These are phyloP conservation scores for Bellardia pandia DNA, from an alignment of 2,888 invertebrate genomes.

Conservation along the genomic window DNA sequence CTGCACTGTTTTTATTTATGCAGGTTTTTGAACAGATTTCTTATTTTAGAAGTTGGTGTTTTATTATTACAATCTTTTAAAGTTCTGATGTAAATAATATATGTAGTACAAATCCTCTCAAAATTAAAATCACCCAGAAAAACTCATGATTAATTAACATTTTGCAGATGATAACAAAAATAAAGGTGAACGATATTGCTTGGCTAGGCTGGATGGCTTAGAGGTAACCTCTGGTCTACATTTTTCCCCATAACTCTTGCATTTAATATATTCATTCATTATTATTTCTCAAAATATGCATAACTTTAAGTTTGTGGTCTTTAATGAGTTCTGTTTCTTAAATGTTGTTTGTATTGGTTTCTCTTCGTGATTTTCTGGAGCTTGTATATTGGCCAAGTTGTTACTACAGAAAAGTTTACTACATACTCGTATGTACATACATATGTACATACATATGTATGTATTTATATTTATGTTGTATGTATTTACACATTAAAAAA, in stretches of 20 bases:
- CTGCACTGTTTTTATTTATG: neutral
- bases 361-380: neutral
- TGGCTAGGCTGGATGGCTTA: neutral
- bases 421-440: too few species aligned
- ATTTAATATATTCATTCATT: neutral
- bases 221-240: slow-evolving; percentile 14
- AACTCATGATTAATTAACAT: slow-evolving; percentile 53
- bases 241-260: neutral
- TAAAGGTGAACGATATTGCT: slow-evolving; percentile 21
- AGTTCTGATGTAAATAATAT: neutral
- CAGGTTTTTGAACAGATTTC: neutral
- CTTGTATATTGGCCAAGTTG: neutral
- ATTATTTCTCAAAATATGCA: neutral
- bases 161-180: slow-evolving; percentile 29
- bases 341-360: neutral
- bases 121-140: neutral
- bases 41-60: neutral
- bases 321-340: neutral
- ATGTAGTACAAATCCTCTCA: neutral
- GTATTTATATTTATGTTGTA: too few species aligned
- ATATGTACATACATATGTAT: too few species aligned
- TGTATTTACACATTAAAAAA: too few species aligned
- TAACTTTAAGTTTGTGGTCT: neutral
- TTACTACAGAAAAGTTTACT: neutral
- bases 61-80: neutral